Evolutionary conservation across 1,140 invertebrate genomes (phyloP).

Genomic region (Drusus annulatus): DNA sequence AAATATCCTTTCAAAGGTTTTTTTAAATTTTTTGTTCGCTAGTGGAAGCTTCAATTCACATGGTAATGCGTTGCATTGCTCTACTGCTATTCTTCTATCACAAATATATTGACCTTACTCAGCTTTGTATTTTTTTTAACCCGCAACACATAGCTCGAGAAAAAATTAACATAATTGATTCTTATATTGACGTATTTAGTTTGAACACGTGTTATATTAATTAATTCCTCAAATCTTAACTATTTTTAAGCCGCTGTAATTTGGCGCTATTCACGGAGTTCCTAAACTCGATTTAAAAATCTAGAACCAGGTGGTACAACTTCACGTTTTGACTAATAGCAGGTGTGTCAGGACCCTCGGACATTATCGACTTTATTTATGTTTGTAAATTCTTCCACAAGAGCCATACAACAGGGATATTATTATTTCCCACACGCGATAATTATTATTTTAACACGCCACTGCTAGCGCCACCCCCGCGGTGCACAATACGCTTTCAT

Average conservation of each 20-base stretch:
- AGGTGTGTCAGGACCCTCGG: slow-evolving; percentile 8
- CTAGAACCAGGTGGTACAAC: not conserved
- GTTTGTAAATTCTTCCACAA: slow-evolving; percentile 38
- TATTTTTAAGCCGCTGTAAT: not conserved
- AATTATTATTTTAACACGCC: slow-evolving; percentile 36
- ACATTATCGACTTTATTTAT: slow-evolving; percentile 41
- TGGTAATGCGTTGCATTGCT: too few relatives aligned
- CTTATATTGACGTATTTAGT: too few relatives aligned
- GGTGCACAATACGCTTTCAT: not conserved
- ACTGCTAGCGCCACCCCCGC: not conserved
- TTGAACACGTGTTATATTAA: too few relatives aligned
- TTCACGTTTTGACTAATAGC: slow-evolving; percentile 26
- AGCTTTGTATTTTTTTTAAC: too few relatives aligned
- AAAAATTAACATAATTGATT: too few relatives aligned
- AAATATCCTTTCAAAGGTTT: too few relatives aligned
- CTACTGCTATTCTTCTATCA: too few relatives aligned
- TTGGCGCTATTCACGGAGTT: not conserved
- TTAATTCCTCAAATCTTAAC: too few relatives aligned
- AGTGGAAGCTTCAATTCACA: too few relatives aligned
- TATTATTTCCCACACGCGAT: slow-evolving; percentile 24
- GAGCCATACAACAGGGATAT: slow-evolving; percentile 12
- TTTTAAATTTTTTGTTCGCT: too few relatives aligned
- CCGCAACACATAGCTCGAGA: too few relatives aligned
- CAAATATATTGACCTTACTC: too few relatives aligned
- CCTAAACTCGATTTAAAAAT: not conserved